Base-by-base conservation (phyloP, 2,888 invertebrate species). In the Drosophila rubida region DNA sequence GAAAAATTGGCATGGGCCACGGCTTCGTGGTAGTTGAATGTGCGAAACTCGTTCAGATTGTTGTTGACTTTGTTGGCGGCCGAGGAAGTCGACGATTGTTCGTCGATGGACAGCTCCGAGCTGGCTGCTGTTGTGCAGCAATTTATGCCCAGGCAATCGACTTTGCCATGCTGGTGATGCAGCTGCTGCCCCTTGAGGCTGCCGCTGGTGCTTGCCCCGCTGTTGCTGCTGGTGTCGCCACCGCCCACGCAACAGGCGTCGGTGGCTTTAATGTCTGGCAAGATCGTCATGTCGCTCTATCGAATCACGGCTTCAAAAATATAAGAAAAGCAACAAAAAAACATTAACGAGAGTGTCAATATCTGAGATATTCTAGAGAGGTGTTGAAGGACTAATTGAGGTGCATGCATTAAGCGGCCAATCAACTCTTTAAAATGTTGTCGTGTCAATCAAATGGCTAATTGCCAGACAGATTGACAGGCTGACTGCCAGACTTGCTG, bases 111-210 rank as follows among this genome's bases (percentile, higher is more conserved):
- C n/a, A 81, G 57, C 45, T 89, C 87, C 2, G 90, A 90, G 46
- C 90, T 89, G 51, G 88, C 86, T 0, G 77, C 75, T n/a, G 80
- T 75, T 9, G 86, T 77, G 74, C 91, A 91, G 54, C 91, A 90
- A 41, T 89, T 89, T 13, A 90, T 90, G 49, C 78, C 69, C 14
- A 75, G 61, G 16, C 74, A 75, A 8, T 73, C 75, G 1, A 2
- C 55, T 60, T 74, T 66, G 2, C 35, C 46, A 25, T 60, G 69
- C 6, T 19, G 58, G 7, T 44, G 48, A n/a, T 66, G 64, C 9
- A 45, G 27, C 0, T 44, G 27, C 0, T 51, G 55, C 6, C 48
- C 59, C 0, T 42, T 63, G 2, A 63, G 66, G 13, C 81, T 63
- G 48, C 53, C 67, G 11, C 67, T 72, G 19, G 62, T 65, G 61